Evolutionary conservation across 2,113 vertebrate genomes (phyloP), one percentile per base, ranked within the genome.

Genomic region (Oenanthe oenanthe): DNA sequence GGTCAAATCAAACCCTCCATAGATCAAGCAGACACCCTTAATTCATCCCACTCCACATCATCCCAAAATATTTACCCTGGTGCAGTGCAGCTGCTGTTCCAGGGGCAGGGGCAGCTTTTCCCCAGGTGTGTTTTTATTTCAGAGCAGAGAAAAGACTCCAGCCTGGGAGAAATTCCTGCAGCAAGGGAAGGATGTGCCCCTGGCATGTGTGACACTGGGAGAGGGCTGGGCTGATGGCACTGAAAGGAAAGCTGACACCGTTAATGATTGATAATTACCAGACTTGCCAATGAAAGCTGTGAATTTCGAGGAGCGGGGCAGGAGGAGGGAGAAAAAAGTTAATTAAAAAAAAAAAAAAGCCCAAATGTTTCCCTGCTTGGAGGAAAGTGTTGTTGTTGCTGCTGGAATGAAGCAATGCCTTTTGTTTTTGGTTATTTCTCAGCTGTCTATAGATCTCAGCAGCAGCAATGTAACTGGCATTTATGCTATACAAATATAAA

Each of bases 301-400:
- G 67, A 76, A 94, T 95, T 94, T 32, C 6, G 4, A 81, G 42
- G 84, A 51, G 79, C 4, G 10, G 13, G 22, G 9, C 22, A 95
- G 58, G 51, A 48, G 60, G 63, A 81, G 73, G 72, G 72, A 85
- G 86, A 10, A 66, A 74, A 88, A 88, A 95, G 60, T 95, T 97
- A 97, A 97, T 96, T 91, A 77, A 93, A 94, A 96, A 95, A 92
- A 86, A 84, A 75, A 92, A 86, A 80, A 75, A 47, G 26, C 14
- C 24, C 72, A 92, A 96, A 91, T 5, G 14, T 76, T 92, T 90
- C 36, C 93, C 51, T 75, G 50, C 62, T 93, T 0, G 0, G 72
- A 94, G 50, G 84, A 58, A 95, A 93, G n/a, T 54, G 70, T 29
- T 92, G 51, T 54, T 96, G 94, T 42, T 63, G 58, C n/a, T 56